A percentile compares a stretch with the other conserved stretches of the same genome.
Evolutionary conservation across 2,113 vertebrate genomes (phyloP).

Genomic region (Callocephalon fimbriatum): DNA sequence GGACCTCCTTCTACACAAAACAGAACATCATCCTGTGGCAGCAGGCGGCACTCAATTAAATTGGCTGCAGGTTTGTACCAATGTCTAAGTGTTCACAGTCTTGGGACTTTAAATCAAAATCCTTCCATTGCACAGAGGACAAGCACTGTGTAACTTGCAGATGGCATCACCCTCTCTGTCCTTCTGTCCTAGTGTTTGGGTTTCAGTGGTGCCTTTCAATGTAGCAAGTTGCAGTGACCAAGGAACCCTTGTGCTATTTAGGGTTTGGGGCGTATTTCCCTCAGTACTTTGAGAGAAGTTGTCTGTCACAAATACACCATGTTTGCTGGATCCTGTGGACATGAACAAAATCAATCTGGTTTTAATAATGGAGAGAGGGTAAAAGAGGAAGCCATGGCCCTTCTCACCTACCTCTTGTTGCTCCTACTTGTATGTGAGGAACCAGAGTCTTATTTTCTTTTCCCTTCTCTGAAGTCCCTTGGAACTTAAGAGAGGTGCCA

Average conservation of each 20-base stretch:
- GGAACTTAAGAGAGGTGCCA: background rate
- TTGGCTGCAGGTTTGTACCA: background rate
- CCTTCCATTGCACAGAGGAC: background rate
- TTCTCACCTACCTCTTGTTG: background rate
- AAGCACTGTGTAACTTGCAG: background rate
- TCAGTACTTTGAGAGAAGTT: background rate
- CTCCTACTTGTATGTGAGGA: background rate
- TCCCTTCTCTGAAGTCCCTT: background rate
- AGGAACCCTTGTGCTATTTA: background rate
- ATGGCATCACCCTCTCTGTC: background rate
- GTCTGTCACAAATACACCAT: accelerated
- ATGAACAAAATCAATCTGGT: background rate
- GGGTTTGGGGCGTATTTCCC: background rate
- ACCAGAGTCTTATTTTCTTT: background rate
- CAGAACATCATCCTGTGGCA: background rate
- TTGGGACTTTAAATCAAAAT: background rate
- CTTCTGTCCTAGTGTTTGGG: background rate
- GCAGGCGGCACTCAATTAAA: background rate
- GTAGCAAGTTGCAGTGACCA: background rate
- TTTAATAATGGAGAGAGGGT: background rate
- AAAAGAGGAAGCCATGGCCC: background rate
- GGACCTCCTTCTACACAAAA: background rate
- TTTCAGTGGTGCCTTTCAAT: background rate
- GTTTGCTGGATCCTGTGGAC: background rate
- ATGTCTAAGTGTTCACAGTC: background rate